Conservation (phyloP, 2,888 invertebrate genomes). For the Argyresthia goedartella region DNA sequence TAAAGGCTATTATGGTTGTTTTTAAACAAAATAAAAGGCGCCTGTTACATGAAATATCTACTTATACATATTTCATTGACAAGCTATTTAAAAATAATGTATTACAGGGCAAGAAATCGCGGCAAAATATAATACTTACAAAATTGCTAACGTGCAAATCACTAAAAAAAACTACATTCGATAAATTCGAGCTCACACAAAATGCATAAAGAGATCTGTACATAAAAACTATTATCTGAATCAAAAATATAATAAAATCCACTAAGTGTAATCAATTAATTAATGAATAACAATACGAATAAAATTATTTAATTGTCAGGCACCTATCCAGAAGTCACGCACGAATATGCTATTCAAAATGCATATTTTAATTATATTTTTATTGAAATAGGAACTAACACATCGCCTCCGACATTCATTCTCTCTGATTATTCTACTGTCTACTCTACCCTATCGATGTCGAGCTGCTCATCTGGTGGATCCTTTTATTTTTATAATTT, state of each 20-base stretch:
- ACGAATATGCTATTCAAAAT: not conserved
- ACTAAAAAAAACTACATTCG: not conserved
- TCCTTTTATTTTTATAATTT: too few relatives aligned
- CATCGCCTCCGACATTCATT: too few relatives aligned
- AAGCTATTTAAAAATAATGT: not conserved
- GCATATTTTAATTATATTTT: too few relatives aligned
- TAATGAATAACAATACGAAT: not conserved
- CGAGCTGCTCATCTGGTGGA: too few relatives aligned
- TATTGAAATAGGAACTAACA: too few relatives aligned
- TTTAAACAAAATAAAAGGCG: not conserved
- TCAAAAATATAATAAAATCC: conserved; percentile 4
- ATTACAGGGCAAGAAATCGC: not conserved
- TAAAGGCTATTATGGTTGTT: conserved; percentile 1
- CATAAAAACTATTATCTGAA: conserved; percentile 13
- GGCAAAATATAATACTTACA: not conserved
- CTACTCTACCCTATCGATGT: too few relatives aligned
- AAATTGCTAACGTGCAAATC: not conserved
- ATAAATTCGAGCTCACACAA: conserved; percentile 28
- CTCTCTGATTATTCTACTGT: too few relatives aligned
- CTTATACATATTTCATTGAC: not conserved
- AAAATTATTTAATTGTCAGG: conserved; percentile 2
- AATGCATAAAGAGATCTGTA: conserved; percentile 46
- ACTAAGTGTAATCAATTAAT: not conserved
- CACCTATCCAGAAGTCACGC: conserved; percentile 1
- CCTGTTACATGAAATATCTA: not conserved